A percentile compares a stretch with the other conserved stretches of the same genome.
Evolutionary conservation across 2,113 vertebrate genomes (phyloP).

Genomic region (Sinocyclocheilus maitianheensis): DNA sequence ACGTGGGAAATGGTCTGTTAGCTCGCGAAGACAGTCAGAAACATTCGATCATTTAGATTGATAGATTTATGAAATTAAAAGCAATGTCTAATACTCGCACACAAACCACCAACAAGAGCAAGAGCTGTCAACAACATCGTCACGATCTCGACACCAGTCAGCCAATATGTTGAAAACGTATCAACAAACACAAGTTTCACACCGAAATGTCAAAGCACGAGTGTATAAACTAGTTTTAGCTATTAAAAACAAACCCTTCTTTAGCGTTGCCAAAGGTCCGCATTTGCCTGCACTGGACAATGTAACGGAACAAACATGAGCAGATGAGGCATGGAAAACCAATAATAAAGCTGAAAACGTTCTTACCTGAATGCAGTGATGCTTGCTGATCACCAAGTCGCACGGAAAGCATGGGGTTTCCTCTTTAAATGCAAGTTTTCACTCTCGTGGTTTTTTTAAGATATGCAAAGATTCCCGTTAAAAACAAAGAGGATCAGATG

Average conservation of each 20-base stretch:
- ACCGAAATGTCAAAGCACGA: not conserved
- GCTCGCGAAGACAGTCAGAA: not conserved
- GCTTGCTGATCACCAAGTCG: not conserved
- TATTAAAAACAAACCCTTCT: not conserved
- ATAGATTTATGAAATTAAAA: not conserved
- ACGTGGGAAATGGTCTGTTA: not conserved
- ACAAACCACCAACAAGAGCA: not conserved
- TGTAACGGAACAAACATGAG: slow-evolving; percentile 26
- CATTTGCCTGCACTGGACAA: slow-evolving; percentile 9
- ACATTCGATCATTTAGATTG: not conserved
- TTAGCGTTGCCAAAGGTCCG: not conserved
- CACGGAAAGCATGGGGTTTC: slow-evolving; percentile 7
- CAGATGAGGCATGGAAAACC: not conserved
- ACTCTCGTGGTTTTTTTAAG: slow-evolving; percentile 35
- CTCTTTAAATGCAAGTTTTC: slow-evolving; percentile 14
- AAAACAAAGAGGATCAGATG: slow-evolving; percentile 18
- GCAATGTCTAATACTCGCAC: not conserved
- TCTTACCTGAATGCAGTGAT: slow-evolving; percentile 39
- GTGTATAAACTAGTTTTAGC: not conserved
- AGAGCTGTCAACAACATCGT: not conserved
- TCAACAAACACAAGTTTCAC: not conserved
- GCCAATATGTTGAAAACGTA: not conserved
- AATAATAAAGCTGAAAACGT: not conserved
- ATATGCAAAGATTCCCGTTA: slow-evolving; percentile 25
- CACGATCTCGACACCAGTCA: not conserved